Base-by-base conservation (phyloP, 2,888 invertebrate species). In the Gibbula magus region DNA sequence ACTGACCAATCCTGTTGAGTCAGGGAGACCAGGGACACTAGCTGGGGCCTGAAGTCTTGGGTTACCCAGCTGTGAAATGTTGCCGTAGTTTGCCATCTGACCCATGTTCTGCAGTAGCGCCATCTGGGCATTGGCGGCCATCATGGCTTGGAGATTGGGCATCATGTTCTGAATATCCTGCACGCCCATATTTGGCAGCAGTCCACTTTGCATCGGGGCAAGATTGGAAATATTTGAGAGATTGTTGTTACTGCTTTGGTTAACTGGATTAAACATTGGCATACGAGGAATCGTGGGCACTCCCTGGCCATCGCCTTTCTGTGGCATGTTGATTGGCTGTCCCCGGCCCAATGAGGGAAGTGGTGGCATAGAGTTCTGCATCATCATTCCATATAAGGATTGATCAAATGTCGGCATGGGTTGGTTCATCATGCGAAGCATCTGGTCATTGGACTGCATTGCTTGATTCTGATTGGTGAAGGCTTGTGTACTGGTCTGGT, bases 371-470 rank as follows among this genome's bases (percentile, higher is more conserved):
- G 67, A 52, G 52, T 66, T 70, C 5, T 29, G 35, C 78, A 78
- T 78, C 52, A 70, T 51, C 53, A 53, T 51, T 20, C 73, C 70
- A 66, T 39, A 20, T 67, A 80, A 20, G 54, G 70, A 35, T 4
- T 54, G 79, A 54, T 80, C 70, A 53, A 51, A 51, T 2, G 51
- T 67, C 25, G 32, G 51, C 45, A 35, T 77, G n/a, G n/a, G 56
- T 61, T 35, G 35, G 25, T 18, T 51, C 75, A 79, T 51, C 32
- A 75, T 51, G 25, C 75, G 79, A n/a, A 75, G 51, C 32, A 79
- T 22, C 74, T 61, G 61, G 22, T 74, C 32, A 1, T 79, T 75
- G 4, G 74, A 56, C 35, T 39, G 20, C 56, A 77, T 77, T 56
- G 45, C 18, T 20, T 45, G 20, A 39, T 51, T 45, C n/a, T 25